Conservation (phyloP, 2,113 vertebrate species). For the Notothenia coriiceps region DNA sequence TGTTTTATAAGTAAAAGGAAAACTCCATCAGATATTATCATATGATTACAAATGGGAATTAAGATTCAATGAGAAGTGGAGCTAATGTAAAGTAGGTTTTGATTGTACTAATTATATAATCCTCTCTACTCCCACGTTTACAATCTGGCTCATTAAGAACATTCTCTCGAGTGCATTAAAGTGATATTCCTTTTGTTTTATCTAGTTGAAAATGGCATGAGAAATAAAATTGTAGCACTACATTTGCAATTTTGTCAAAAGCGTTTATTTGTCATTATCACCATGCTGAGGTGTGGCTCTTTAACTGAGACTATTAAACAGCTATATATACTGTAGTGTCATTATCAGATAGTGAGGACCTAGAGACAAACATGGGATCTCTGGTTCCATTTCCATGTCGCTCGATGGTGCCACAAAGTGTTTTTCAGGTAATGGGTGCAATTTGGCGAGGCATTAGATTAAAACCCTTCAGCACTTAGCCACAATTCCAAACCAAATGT, state of each 20-base stretch:
- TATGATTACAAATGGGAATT: constrained; percentile 63
- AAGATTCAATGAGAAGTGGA: constrained; percentile 57
- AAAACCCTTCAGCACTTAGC: constrained; percentile 34
- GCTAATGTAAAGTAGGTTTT: constrained; percentile 68
- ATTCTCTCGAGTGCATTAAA: constrained; percentile 36
- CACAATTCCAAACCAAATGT: constrained; percentile 19
- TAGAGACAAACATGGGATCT: constrained; percentile 43
- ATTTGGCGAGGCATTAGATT: constrained; percentile 57
- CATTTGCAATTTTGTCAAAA: constrained; percentile 55
- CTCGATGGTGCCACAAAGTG: constrained; percentile 42
- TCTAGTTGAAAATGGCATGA: constrained; percentile 27
- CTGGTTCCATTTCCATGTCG: constrained; percentile 52
- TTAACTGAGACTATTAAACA: constrained; percentile 51
- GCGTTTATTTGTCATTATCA: constrained; percentile 57
- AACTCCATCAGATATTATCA: constrained; percentile 62
- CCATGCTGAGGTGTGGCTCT: constrained; percentile 18
- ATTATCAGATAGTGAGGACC: constrained; percentile 56
- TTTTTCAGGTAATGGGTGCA: constrained; percentile 54
- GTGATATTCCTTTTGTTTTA: constrained; percentile 23
- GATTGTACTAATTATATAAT: constrained; percentile 70
- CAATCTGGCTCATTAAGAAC: constrained; percentile 48
- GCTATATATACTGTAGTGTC: constrained; percentile 16
- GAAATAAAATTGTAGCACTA: constrained; percentile 24
- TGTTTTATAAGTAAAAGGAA: constrained; percentile 60
- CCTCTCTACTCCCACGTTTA: constrained; percentile 48